These are phyloP conservation scores for Ptychoptera albimana DNA, from an alignment of 2,888 invertebrate species.

Conservation along the genomic window DNA sequence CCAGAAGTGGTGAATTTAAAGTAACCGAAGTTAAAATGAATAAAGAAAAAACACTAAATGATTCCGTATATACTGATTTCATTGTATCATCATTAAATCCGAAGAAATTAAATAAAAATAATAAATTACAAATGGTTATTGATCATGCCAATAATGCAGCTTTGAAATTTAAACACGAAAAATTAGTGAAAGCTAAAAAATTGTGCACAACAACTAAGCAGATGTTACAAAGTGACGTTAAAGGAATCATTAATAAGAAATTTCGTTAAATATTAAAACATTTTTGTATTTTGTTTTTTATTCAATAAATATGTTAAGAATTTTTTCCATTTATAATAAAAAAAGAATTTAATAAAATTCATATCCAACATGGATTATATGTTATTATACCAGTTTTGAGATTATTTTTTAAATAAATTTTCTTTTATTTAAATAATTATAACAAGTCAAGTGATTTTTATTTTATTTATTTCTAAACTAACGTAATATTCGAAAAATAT, in stretches of 20 bases:
- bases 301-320: too few relatives aligned
- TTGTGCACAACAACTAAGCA: slow-evolving; percentile 12
- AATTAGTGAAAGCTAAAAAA: slow-evolving; percentile 11
- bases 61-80: slow-evolving; percentile 11
- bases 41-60: slow-evolving; percentile 2
- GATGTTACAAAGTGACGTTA: slow-evolving; percentile 12
- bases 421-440: too few relatives aligned
- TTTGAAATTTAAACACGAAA: slow-evolving; percentile 14
- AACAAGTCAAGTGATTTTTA: too few relatives aligned
- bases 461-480: too few relatives aligned
- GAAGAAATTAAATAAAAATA: slow-evolving; percentile 6
- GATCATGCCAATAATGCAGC: slow-evolving; percentile 6
- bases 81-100: slow-evolving; percentile 9
- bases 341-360: too few relatives aligned
- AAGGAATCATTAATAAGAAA: neutral
- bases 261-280: too few relatives aligned
- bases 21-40: slow-evolving; percentile 13
- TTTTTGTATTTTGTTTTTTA: too few relatives aligned
- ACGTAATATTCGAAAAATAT: too few relatives aligned
- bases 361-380: too few relatives aligned
- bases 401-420: too few relatives aligned
- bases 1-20: slow-evolving; percentile 15
- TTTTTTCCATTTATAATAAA: too few relatives aligned
- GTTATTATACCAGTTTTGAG: too few relatives aligned
- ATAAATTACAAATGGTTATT: neutral